These are phyloP conservation scores for Palythoa grandis DNA, from an alignment of 92 coral and sea anemone genomes.

Conservation along the genomic window DNA sequence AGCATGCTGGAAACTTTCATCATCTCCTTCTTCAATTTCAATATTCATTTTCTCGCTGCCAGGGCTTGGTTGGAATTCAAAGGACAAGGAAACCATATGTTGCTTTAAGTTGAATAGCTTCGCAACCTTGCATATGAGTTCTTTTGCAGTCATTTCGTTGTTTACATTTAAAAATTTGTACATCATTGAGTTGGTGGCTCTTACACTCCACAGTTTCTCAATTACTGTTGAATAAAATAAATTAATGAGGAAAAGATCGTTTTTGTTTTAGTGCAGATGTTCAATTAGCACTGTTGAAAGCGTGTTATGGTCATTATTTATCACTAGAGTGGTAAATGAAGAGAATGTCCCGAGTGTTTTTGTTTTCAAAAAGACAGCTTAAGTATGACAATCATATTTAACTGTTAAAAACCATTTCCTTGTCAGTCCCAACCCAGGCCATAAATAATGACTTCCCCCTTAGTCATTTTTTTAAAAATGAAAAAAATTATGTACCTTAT, in stretches of 20 bases:
- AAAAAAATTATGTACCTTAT: too few relatives aligned
- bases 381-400: too few relatives aligned
- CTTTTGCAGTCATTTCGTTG: conserved; percentile 51
- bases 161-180: conserved; percentile 48
- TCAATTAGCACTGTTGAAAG: too few relatives aligned
- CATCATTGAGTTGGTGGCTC: conserved; percentile 50
- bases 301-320: too few relatives aligned
- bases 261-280: too few relatives aligned
- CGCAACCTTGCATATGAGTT: conserved; percentile 50
- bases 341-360: too few relatives aligned
- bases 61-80: conserved; percentile 50
- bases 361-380: too few relatives aligned
- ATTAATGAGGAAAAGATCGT: background rate
- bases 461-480: too few relatives aligned
- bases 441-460: too few relatives aligned
- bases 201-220: conserved; percentile 48
- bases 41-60: background rate
- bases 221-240: conserved; percentile 30
- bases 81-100: conserved; percentile 40
- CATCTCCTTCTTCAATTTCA: conserved; percentile 20
- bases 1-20: background rate
- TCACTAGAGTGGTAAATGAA: too few relatives aligned
- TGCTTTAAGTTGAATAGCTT: conserved; percentile 44
- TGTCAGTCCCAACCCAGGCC: too few relatives aligned
- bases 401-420: too few relatives aligned